These are phyloP conservation scores for Drosophila truncata DNA, from an alignment of 1,140 invertebrate species.

Conservation along the genomic window DNA sequence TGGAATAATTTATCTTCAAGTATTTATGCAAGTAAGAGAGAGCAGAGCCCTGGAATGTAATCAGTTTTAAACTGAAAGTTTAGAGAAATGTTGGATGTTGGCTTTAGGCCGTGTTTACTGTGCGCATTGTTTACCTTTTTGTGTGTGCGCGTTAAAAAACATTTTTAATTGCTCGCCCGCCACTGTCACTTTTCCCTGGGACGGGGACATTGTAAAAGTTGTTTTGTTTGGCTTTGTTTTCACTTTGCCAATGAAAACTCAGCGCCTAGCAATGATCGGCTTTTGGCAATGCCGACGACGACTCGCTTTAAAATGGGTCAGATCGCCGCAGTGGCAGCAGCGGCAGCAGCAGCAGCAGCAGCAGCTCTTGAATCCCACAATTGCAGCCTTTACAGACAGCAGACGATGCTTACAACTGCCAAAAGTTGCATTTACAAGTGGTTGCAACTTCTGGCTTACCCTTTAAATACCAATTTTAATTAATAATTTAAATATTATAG, in stretches of 20 bases:
- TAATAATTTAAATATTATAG: background rate
- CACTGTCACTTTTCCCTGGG: conserved; percentile 72
- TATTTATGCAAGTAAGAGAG: background rate
- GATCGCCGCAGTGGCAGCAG: conserved; percentile 1
- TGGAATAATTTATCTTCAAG: background rate
- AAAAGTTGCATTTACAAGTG: background rate
- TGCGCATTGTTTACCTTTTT: conserved; percentile 36
- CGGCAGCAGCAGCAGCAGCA: background rate
- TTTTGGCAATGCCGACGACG: conserved; percentile 34
- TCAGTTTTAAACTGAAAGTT: conserved; percentile 1
- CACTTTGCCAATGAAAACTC: conserved; percentile 50
- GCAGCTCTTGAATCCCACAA: conserved; percentile 15
- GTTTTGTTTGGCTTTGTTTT: conserved; percentile 75
- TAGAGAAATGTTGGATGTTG: background rate
- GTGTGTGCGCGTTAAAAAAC: conserved; percentile 50
- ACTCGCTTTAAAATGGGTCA: conserved; percentile 37
- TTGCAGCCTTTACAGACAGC: conserved; percentile 1
- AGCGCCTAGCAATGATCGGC: conserved; percentile 17
- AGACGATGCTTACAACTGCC: conserved; percentile 7
- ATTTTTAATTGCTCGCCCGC: conserved; percentile 56
- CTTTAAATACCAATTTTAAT: background rate
- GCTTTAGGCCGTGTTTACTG: conserved; percentile 8
- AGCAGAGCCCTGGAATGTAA: background rate
- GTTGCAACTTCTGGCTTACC: background rate
- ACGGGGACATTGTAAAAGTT: conserved; percentile 71